A percentile compares a stretch with the other conserved stretches of the same genome.
These are phyloP conservation scores for Eupithecia inturbata DNA, from an alignment of 2,888 invertebrate genomes.

Conservation along the genomic window DNA sequence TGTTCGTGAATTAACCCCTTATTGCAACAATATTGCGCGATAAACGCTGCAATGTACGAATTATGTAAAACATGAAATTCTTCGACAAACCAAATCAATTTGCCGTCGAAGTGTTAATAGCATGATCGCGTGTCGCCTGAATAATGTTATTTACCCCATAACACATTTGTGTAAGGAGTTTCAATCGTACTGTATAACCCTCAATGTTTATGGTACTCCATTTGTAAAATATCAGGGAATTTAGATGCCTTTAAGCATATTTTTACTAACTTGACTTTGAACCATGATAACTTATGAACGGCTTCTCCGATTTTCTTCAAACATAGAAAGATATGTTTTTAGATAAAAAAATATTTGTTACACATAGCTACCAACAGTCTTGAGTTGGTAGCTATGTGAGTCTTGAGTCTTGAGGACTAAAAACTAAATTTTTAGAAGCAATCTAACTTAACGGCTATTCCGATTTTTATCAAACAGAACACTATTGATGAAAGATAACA, in stretches of 20 bases:
- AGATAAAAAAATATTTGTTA: too few relatives aligned
- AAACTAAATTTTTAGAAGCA: too few relatives aligned
- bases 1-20: not conserved
- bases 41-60: not conserved
- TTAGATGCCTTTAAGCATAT: not conserved
- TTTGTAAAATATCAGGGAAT: not conserved
- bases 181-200: not conserved
- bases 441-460: too few relatives aligned
- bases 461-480: too few relatives aligned
- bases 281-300: not conserved
- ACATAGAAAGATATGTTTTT: too few relatives aligned
- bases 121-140: slow-evolving; percentile 12
- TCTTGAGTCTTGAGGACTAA: too few relatives aligned
- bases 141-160: slow-evolving; percentile 2
- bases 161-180: not conserved
- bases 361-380: too few relatives aligned
- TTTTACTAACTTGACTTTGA: not conserved
- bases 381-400: too few relatives aligned
- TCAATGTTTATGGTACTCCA: not conserved
- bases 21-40: not conserved
- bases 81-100: slow-evolving; percentile 12
- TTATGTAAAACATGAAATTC: not conserved
- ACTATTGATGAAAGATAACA: too few relatives aligned
- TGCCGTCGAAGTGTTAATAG: slow-evolving; percentile 12
- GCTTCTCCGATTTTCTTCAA: too few relatives aligned